Conservation (phyloP, 2,113 vertebrate genomes). For the Corythoichthys haematopterus region DNA sequence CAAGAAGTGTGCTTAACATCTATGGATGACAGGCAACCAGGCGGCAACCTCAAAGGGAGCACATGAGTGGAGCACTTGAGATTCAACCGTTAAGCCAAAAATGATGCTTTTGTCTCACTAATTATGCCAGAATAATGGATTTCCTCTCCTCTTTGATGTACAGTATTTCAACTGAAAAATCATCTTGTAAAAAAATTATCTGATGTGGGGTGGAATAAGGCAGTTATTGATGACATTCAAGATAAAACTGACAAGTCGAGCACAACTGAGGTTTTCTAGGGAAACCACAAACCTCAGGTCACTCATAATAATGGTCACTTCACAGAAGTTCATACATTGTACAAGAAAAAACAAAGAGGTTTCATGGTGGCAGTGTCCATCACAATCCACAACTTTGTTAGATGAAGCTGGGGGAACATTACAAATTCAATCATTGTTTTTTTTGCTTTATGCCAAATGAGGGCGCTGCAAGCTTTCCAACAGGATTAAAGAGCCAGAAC, state of each 20-base stretch:
- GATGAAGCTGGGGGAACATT: slow-evolving; percentile 28
- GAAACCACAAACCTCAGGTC: slow-evolving; percentile 37
- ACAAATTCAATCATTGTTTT: slow-evolving; percentile 8
- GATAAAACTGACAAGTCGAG: slow-evolving; percentile 48
- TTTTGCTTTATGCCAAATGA: slow-evolving; percentile 51
- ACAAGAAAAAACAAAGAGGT: slow-evolving; percentile 5
- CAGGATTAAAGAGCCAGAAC: neutral
- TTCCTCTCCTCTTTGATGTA: slow-evolving; percentile 58
- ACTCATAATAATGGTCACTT: slow-evolving; percentile 27
- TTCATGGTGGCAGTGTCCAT: slow-evolving; percentile 31
- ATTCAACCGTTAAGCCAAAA: slow-evolving; percentile 47
- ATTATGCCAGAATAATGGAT: slow-evolving; percentile 54
- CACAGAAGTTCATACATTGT: slow-evolving; percentile 5
- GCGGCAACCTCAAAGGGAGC: slow-evolving; percentile 13
- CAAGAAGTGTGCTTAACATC: slow-evolving; percentile 35
- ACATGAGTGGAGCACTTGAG: slow-evolving; percentile 31
- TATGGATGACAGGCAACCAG: slow-evolving; percentile 34
- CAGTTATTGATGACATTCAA: slow-evolving; percentile 57
- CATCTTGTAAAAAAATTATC: slow-evolving; percentile 34
- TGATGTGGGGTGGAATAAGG: slow-evolving; percentile 36
- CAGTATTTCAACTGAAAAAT: slow-evolving; percentile 50
- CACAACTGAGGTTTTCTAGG: slow-evolving; percentile 25
- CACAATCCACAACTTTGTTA: slow-evolving; percentile 29
- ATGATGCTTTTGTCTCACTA: slow-evolving; percentile 52
- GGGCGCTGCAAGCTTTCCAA: slow-evolving; percentile 68